Evolutionary conservation across 2,888 invertebrate genomes (phyloP), one percentile per base, ranked within the genome.

Genomic region (Erebia epiphron): DNA sequence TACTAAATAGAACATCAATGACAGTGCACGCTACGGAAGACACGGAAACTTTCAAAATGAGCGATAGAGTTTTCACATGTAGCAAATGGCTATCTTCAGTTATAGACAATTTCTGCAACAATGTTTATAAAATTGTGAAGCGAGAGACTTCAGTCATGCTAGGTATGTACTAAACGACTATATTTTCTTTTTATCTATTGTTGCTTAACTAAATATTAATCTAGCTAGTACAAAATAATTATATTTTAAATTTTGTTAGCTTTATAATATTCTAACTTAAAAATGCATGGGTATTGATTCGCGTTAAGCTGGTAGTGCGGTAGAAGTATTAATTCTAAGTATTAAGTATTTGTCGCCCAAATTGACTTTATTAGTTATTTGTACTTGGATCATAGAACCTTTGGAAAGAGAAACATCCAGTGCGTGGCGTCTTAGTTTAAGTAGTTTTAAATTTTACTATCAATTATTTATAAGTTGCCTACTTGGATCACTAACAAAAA

Each of bases 81-180:
- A 91, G 91, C 77, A 83, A 86, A 46, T 86, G 83, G 83, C 79
- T 92, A 41, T 86, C 92, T 0, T 82, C 79, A 18, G 75, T 88
- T n/a, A 87, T 92, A 71, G 83, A 80, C 73, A 86, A 84, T 49
- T 82, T 92, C 71, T 92, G 92, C 73, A 84, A 87, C 72, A 90
- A 89, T 69, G 83, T 82, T 0, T 88, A 86, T 73, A 89, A 86
- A 77, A 88, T 91, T 71, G 87, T 89, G 13, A 92, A 91, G 71
- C 83, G 92, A 72, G 91, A 92, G 73, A 90, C 88, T 1, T 90
- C 90, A 1, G 43, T 82, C 14, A 82, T 90, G 77, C 82, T 92
- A 77, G 90, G 91, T 92, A 78, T 80, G 83, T 78, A 56, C 54
- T 46, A 35, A 58, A 41, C 10, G 35, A 35, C 35, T 1, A 58